These are phyloP conservation scores for Tiliacea citrago DNA, from an alignment of 2,888 invertebrate species.

Conservation along the genomic window DNA sequence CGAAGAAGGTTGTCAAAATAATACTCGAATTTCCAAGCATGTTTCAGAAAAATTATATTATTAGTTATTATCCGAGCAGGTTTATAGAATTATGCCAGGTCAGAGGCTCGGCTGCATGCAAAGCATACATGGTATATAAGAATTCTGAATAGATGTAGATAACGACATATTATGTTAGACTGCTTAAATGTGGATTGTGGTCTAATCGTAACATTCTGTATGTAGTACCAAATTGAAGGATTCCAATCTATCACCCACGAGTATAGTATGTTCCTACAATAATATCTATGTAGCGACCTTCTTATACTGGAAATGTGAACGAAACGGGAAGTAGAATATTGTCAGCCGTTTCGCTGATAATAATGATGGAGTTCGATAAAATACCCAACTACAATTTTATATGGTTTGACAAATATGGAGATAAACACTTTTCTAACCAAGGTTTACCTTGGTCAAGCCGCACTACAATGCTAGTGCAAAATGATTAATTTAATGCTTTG, in stretches of 20 bases:
- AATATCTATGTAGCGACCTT: slow-evolving; percentile 11
- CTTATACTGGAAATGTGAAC: slow-evolving; percentile 7
- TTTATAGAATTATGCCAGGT: neutral
- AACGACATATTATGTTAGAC: no score
- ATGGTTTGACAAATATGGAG: neutral
- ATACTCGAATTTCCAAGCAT: no score
- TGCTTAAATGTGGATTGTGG: neutral
- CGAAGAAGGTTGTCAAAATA: no score
- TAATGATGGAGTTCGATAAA: neutral
- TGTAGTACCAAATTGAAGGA: slow-evolving; percentile 2
- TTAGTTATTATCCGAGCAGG: no score
- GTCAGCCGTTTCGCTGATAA: neutral
- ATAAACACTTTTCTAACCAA: neutral
- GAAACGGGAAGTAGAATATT: neutral
- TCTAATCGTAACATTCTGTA: slow-evolving; percentile 3
- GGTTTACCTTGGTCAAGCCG: neutral
- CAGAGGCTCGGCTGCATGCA: neutral
- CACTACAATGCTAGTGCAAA: neutral
- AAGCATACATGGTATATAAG: neutral
- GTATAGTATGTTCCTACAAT: neutral
- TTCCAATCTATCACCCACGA: neutral
- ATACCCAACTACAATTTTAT: neutral
- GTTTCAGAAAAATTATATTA: no score
- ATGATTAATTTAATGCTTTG: neutral
- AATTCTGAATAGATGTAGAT: no score